Evolutionary conservation across 2,797 vertebrate genomes (phyloP).

Genomic region (Sarcophilus harrisii): DNA sequence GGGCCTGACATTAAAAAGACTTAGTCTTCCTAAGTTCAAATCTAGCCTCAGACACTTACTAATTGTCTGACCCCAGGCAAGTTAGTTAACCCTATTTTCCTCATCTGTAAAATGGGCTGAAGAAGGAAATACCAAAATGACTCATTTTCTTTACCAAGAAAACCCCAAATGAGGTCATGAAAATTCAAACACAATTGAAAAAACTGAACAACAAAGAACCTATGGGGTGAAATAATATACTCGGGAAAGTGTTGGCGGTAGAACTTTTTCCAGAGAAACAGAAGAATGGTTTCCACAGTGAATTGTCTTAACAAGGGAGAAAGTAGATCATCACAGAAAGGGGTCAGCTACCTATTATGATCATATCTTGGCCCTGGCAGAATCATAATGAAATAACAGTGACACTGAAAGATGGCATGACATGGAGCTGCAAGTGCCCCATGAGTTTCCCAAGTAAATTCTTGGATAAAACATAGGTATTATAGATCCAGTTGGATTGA

Average conservation of each 20-base stretch:
- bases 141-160: background rate
- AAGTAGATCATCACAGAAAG: background rate
- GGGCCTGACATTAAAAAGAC: background rate
- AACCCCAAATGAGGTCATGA: background rate
- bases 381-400: background rate
- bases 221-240: background rate
- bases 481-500: background rate
- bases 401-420: background rate
- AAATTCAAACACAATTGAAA: background rate
- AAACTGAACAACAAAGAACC: background rate
- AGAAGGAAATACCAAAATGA: background rate
- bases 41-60: background rate
- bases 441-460: background rate
- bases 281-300: background rate
- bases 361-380: background rate
- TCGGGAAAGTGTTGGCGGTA: background rate
- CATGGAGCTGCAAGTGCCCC: background rate
- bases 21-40: background rate
- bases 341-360: background rate
- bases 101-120: background rate
- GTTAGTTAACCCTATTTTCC: background rate
- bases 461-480: background rate
- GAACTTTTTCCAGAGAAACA: background rate
- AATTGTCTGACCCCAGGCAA: background rate
- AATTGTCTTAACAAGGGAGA: background rate